These are phyloP conservation scores for Alfaro cultratus DNA, from an alignment of 2,797 vertebrate genomes.

Conservation along the genomic window DNA sequence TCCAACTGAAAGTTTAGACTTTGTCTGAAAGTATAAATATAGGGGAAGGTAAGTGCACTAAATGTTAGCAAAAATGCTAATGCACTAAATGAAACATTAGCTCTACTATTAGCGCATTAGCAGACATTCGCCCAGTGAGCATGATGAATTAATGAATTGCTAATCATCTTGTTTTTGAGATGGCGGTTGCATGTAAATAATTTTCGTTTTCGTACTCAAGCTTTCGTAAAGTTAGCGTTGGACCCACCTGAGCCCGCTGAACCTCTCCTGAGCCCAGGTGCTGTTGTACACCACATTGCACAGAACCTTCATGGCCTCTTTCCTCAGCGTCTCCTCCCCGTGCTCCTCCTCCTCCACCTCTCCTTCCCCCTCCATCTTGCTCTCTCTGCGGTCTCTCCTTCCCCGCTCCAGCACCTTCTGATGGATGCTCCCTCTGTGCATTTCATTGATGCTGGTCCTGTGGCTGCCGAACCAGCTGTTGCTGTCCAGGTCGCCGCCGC, in stretches of 20 bases:
- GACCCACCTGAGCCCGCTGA: constrained; percentile 76
- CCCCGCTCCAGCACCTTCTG: constrained; percentile 65
- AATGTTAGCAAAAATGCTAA: too few relatives aligned
- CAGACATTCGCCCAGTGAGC: too few relatives aligned
- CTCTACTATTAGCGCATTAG: too few relatives aligned
- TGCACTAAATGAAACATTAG: too few relatives aligned
- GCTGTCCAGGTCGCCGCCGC: constrained; percentile 55
- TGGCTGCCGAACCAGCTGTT: constrained; percentile 51
- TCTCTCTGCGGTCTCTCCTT: constrained; percentile 71
- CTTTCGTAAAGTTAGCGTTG: too few relatives aligned
- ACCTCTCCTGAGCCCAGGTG: constrained; percentile 82
- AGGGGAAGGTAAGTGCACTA: too few relatives aligned
- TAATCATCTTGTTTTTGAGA: too few relatives aligned
- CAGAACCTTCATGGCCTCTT: constrained; percentile 84
- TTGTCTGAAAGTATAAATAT: too few relatives aligned
- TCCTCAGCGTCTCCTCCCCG: constrained; percentile 73
- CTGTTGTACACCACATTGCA: constrained; percentile 87
- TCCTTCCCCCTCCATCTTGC: constrained; percentile 66
- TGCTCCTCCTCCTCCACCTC: constrained; percentile 59
- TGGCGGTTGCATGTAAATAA: too few relatives aligned
- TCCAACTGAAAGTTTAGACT: too few relatives aligned
- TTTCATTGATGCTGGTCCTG: constrained; percentile 58
- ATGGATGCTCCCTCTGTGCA: constrained; percentile 43
- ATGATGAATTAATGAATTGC: too few relatives aligned
- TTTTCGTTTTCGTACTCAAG: too few relatives aligned